Evolutionary conservation across 2,113 vertebrate genomes (phyloP).

Genomic region (Labeo catla): DNA sequence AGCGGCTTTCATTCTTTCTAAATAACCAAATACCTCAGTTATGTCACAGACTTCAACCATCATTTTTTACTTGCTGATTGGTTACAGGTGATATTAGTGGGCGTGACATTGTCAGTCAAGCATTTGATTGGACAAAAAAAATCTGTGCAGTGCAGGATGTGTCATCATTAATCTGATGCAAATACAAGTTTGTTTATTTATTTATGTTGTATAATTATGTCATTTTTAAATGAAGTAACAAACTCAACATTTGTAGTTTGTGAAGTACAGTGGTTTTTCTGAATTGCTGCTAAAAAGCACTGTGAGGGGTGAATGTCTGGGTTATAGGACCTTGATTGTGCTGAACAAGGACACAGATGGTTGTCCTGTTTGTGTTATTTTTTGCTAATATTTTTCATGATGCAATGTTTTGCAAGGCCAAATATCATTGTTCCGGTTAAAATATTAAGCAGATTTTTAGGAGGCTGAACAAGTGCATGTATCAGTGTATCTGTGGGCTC

Average conservation of each 20-base stretch:
- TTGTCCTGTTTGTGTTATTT: constrained; percentile 40
- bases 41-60: no score
- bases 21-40: background rate
- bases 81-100: background rate
- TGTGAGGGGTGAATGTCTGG: background rate
- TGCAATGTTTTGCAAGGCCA: constrained; percentile 43
- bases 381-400: constrained; percentile 41
- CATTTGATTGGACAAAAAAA: background rate
- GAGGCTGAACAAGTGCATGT: constrained; percentile 19
- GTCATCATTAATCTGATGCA: background rate
- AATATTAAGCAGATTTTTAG: background rate
- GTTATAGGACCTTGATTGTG: background rate
- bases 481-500: constrained; percentile 53
- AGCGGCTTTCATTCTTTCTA: background rate
- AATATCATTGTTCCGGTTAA: constrained; percentile 15
- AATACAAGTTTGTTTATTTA: background rate
- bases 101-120: background rate
- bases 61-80: background rate
- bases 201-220: background rate
- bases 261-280: background rate
- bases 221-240: background rate
- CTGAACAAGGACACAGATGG: constrained; percentile 45
- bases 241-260: constrained; percentile 3
- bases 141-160: background rate
- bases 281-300: constrained; percentile 2